These are phyloP conservation scores for Molossus alvarezi DNA, from an alignment of 2,797 vertebrate genomes.

Conservation along the genomic window DNA sequence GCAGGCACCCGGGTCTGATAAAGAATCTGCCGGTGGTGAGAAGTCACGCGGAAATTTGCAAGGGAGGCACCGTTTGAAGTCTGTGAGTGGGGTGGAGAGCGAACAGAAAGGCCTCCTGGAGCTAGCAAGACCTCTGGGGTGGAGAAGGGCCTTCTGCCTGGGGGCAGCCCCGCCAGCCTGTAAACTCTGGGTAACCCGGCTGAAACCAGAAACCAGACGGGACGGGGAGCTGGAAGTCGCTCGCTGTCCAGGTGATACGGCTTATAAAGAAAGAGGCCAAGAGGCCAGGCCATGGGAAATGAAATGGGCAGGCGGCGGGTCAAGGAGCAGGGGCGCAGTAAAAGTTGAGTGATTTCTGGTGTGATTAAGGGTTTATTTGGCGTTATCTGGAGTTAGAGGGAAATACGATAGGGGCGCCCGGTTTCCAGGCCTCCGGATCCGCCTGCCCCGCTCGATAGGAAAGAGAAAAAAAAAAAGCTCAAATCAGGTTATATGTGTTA, in stretches of 20 bases:
- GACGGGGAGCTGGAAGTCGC: constrained; percentile 51
- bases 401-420: constrained; percentile 71
- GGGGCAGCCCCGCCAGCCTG: background rate
- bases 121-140: background rate
- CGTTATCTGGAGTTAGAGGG: constrained; percentile 83
- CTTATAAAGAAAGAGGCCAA: constrained; percentile 79
- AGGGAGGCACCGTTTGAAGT: background rate
- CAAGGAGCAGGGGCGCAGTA: constrained; percentile 75
- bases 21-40: background rate
- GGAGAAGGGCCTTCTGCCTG: no score
- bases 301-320: constrained; percentile 80
- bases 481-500: constrained; percentile 9
- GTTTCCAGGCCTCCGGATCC: background rate
- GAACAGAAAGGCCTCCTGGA: background rate
- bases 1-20: background rate
- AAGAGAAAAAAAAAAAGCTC: constrained; percentile 57
- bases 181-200: constrained; percentile 82
- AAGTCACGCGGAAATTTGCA: background rate
- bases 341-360: constrained; percentile 86
- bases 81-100: background rate
- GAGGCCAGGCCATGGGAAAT: constrained; percentile 85
- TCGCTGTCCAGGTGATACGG: constrained; percentile 77
- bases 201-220: constrained; percentile 83
- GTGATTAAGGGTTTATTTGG: constrained; percentile 86
- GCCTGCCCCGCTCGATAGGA: constrained; percentile 26